These are phyloP conservation scores for Hydra vulgaris DNA, from an alignment of 30 jellyfish, hydroid and myxozoan species.

Conservation along the genomic window DNA sequence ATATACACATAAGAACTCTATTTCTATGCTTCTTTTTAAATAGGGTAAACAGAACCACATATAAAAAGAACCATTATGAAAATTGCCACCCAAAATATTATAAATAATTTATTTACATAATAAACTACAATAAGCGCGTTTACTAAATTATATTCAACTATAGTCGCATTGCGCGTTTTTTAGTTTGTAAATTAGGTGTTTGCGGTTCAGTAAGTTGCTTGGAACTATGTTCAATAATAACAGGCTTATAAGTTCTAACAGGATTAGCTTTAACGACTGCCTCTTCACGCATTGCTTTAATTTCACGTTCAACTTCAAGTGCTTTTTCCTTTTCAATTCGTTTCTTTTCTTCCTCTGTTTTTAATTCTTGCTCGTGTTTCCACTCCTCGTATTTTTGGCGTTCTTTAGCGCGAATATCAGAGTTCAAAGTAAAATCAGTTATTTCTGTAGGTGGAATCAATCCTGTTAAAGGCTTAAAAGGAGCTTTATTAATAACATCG, in stretches of 20 bases:
- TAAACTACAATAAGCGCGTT: neutral
- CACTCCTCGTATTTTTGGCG: slow-evolving; percentile 63
- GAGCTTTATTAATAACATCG: slow-evolving; percentile 51
- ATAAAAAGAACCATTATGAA: neutral
- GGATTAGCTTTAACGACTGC: slow-evolving; percentile 69
- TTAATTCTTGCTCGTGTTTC: slow-evolving; percentile 46
- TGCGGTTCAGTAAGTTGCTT: slow-evolving; percentile 59
- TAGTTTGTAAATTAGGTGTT: slow-evolving; percentile 77
- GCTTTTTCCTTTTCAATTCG: slow-evolving; percentile 38
- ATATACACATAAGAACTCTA: no score
- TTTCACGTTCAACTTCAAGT: slow-evolving; percentile 43
- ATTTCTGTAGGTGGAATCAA: slow-evolving; percentile 46
- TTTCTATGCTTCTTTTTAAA: no score
- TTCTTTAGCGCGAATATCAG: slow-evolving; percentile 75
- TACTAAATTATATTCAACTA: neutral
- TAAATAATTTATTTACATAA: neutral
- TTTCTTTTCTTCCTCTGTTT: slow-evolving; percentile 50
- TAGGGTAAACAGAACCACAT: neutral
- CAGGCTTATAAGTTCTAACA: slow-evolving; percentile 43
- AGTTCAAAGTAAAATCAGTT: slow-evolving; percentile 45
- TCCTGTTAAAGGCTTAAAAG: slow-evolving; percentile 57
- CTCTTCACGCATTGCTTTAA: slow-evolving; percentile 45
- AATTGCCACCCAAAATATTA: neutral
- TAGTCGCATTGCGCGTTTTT: slow-evolving; percentile 31
- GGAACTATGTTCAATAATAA: slow-evolving; percentile 51